Conservation (phyloP, 2,113 vertebrate species). For the Elgaria multicarinata region DNA sequence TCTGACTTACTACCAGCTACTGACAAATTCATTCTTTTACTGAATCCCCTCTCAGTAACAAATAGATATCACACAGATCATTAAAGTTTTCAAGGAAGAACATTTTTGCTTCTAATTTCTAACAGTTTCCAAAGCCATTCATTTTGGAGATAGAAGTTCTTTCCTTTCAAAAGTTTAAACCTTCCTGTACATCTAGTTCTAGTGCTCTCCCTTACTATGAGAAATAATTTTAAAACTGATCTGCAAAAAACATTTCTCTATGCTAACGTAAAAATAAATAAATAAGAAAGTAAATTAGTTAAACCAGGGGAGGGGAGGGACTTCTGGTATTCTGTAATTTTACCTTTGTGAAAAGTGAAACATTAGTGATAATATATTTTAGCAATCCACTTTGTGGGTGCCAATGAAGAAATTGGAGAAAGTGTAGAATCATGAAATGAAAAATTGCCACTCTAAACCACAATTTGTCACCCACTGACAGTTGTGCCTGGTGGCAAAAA, state of each 20-base stretch:
- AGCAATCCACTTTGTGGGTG: not conserved
- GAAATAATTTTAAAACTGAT: conserved; percentile 5
- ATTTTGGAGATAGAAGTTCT: not conserved
- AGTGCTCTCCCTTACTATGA: not conserved
- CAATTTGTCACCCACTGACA: conserved; percentile 68
- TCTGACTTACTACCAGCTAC: not conserved
- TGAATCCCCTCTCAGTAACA: not conserved
- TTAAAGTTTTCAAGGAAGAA: not conserved
- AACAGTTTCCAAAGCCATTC: not conserved
- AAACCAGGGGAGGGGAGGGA: not conserved
- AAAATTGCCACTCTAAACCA: conserved; percentile 54
- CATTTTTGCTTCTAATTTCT: not conserved
- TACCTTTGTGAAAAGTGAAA: conserved; percentile 19
- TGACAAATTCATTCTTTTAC: not conserved
- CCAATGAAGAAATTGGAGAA: conserved; percentile 31
- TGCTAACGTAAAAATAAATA: not conserved
- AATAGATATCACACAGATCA: not conserved
- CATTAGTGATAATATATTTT: not conserved
- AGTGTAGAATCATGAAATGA: conserved; percentile 47
- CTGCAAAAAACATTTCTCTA: not conserved
- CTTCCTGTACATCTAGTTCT: not conserved
- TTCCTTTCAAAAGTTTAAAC: not conserved
- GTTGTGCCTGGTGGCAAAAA: conserved; percentile 66
- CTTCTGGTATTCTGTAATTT: fast-evolving
- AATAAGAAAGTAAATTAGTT: conserved; percentile 7